phyloP scores from a whole-genome alignment of 1,140 invertebrate species.

The Coenobita brevimanus region DNA sequence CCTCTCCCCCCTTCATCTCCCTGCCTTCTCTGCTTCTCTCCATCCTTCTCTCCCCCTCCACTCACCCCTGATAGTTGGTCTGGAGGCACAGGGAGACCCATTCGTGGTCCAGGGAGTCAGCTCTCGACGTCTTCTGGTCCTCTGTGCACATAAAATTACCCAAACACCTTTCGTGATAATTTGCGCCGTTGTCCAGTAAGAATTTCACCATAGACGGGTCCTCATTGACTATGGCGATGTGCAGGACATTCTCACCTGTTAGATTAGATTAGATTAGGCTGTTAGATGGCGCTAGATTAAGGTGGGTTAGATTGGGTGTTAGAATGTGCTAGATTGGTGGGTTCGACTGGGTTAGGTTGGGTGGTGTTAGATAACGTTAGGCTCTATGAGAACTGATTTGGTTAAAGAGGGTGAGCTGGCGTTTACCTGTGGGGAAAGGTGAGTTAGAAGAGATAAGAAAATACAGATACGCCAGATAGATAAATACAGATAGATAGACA shows the following conservation, averaged over 20 bases:
- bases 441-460: too few relatives aligned
- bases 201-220: conserved; percentile 98
- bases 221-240: conserved; percentile 98
- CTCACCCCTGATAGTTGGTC: conserved; percentile 88
- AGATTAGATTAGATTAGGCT: too few relatives aligned
- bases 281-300: too few relatives aligned
- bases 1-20: background rate
- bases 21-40: background rate
- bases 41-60: background rate
- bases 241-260: conserved; percentile 92
- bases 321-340: too few relatives aligned
- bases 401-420: too few relatives aligned
- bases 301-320: too few relatives aligned
- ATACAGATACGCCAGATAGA: too few relatives aligned
- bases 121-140: conserved; percentile 93
- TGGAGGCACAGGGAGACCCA: conserved; percentile 88
- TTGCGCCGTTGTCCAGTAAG: conserved; percentile 91
- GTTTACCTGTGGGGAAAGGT: too few relatives aligned
- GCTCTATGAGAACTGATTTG: too few relatives aligned
- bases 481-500: too few relatives aligned
- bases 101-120: conserved; percentile 92
- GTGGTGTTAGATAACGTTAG: too few relatives aligned
- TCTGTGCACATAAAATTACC: conserved; percentile 98
- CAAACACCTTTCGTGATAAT: conserved; percentile 91
- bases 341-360: too few relatives aligned